Percentiles rank a stretch among this genome's conserved stretches.
Evolutionary conservation across 1,140 invertebrate species (phyloP).

Genomic region (Eulimnadia texana): DNA sequence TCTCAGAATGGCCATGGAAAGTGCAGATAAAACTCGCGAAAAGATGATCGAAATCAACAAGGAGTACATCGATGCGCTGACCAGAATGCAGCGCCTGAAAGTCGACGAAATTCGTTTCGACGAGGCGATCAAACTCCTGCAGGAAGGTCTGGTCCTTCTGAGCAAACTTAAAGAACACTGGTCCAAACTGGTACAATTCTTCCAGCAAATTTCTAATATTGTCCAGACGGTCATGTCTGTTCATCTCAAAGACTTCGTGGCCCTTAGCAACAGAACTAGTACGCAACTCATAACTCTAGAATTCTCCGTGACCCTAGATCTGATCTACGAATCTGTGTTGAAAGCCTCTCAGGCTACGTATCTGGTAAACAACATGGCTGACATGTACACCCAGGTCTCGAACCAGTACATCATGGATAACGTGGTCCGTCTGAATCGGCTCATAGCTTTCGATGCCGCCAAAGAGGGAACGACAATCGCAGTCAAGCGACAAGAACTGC

Average conservation of each 20-base stretch:
- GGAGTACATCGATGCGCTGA: neutral
- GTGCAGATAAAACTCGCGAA: neutral
- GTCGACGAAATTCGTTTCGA: constrained; percentile 7
- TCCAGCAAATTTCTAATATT: constrained; percentile 7
- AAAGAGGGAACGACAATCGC: neutral
- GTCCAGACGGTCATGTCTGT: neutral
- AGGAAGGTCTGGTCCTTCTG: constrained; percentile 1
- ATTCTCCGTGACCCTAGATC: neutral
- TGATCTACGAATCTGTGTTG: constrained; percentile 5
- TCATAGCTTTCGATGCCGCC: constrained; percentile 4
- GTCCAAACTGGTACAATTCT: constrained; percentile 6
- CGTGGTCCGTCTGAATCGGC: constrained; percentile 1
- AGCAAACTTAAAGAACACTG: constrained; percentile 3
- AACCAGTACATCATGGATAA: constrained; percentile 10
- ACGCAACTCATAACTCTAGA: neutral
- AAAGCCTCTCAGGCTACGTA: constrained; percentile 12
- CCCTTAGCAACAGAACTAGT: constrained; percentile 7
- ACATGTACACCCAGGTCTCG: constrained; percentile 5
- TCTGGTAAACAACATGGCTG: constrained; percentile 11
- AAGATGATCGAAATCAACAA: constrained; percentile 2
- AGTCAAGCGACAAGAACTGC: neutral
- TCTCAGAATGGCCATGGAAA: neutral
- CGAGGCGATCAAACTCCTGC: neutral
- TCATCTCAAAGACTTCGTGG: constrained; percentile 4
- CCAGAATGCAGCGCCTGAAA: constrained; percentile 2